phyloP scores from a whole-genome alignment of 1,140 invertebrate genomes.

The Tetragnatha versicolor region DNA sequence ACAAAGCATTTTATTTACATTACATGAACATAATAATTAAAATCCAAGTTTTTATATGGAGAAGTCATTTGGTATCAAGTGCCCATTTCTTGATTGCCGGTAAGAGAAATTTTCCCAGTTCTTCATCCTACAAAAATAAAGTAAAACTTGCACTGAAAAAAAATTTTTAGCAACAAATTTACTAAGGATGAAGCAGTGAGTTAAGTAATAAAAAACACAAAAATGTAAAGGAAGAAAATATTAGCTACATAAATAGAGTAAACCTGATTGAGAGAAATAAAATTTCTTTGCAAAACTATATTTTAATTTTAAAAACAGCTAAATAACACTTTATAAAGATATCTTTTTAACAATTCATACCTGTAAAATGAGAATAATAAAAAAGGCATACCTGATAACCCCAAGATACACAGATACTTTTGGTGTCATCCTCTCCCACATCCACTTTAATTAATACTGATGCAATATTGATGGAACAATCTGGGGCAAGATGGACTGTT shows the following conservation, averaged over 20 bases:
- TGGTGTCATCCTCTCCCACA: conserved; percentile 76
- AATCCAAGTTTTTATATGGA: not conserved
- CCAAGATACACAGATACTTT: conserved; percentile 93
- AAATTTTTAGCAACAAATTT: not conserved
- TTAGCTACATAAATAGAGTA: not conserved
- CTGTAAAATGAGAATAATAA: not conserved
- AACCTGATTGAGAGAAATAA: no score
- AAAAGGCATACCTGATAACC: conserved; percentile 81
- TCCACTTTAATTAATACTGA: conserved; percentile 88
- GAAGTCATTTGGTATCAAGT: conserved; percentile 18
- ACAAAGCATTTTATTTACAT: not conserved
- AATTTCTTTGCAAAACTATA: not conserved
- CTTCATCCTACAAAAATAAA: conserved; percentile 37
- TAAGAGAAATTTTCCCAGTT: conserved; percentile 23
- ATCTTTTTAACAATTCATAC: not conserved
- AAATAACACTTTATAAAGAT: not conserved
- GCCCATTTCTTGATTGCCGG: conserved; percentile 42
- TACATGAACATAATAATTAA: not conserved
- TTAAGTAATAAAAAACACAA: not conserved
- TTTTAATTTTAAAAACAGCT: not conserved
- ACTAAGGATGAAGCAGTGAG: not conserved
- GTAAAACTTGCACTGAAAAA: not conserved
- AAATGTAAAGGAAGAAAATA: not conserved
- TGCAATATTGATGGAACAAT: conserved; percentile 85
- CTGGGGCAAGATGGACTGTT: conserved; percentile 76